A percentile compares a stretch with the other conserved stretches of the same genome.
These are phyloP conservation scores for Callionymus lyra DNA, from an alignment of 2,113 vertebrate genomes.

Conservation along the genomic window DNA sequence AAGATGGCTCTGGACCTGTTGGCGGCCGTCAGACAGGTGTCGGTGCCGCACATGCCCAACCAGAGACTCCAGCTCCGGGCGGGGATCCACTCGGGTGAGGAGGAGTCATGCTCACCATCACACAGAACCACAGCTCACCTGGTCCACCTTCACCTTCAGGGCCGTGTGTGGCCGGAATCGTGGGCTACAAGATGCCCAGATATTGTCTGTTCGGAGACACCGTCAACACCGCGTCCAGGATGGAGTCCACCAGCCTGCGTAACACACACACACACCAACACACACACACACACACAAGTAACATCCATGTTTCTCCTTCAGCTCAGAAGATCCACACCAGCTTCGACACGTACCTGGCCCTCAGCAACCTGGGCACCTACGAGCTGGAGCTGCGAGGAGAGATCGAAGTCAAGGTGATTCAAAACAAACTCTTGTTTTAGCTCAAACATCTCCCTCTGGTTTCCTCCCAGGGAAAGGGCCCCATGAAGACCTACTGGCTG, in stretches of 20 bases:
- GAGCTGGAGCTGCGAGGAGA: slow-evolving; percentile 80
- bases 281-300: neutral
- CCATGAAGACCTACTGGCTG: slow-evolving; percentile 87
- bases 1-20: slow-evolving; percentile 85
- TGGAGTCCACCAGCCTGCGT: slow-evolving; percentile 69
- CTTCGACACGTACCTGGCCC: slow-evolving; percentile 73
- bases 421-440: neutral
- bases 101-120: neutral
- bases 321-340: slow-evolving; percentile 84
- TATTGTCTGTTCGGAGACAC: slow-evolving; percentile 76
- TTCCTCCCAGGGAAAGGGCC: slow-evolving; percentile 75
- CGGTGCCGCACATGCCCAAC: slow-evolving; percentile 74
- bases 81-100: slow-evolving; percentile 82
- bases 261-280: neutral
- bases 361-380: slow-evolving; percentile 74
- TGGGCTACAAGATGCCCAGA: slow-evolving; percentile 72
- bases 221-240: slow-evolving; percentile 69
- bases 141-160: slow-evolving; percentile 11
- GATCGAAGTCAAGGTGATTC: slow-evolving; percentile 81
- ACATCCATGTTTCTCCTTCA: slow-evolving; percentile 26
- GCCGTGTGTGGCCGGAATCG: slow-evolving; percentile 66
- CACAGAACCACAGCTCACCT: too few relatives aligned
- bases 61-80: slow-evolving; percentile 74
- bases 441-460: neutral
- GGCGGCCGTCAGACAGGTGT: slow-evolving; percentile 76